Percentiles rank a stretch among this genome's conserved stretches.
These are phyloP conservation scores for Halcyon chelicuti DNA, from an alignment of 2,797 vertebrate species.

Conservation along the genomic window DNA sequence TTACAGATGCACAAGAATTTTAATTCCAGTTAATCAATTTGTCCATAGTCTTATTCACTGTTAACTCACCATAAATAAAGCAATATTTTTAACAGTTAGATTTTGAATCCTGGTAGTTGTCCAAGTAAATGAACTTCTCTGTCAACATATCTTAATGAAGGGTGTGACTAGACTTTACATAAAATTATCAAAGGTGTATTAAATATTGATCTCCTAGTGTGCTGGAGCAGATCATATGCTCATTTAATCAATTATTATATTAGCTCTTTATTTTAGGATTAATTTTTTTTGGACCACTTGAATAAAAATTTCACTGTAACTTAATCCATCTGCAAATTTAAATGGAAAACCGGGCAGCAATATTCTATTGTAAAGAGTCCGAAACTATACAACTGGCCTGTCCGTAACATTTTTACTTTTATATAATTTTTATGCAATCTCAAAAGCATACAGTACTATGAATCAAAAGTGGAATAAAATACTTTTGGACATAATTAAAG, in stretches of 20 bases:
- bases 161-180: constrained; percentile 51
- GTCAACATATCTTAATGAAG: constrained; percentile 40
- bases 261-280: constrained; percentile 50
- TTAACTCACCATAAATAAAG: constrained; percentile 10
- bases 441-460: neutral
- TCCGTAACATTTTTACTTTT: neutral
- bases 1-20: constrained; percentile 8
- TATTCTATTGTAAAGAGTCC: neutral
- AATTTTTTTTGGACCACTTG: neutral
- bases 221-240: neutral
- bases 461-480: neutral
- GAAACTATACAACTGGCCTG: neutral
- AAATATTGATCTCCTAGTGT: constrained; percentile 6
- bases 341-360: neutral
- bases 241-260: constrained; percentile 20
- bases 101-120: constrained; percentile 30
- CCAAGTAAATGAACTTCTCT: constrained; percentile 35
- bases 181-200: constrained; percentile 25
- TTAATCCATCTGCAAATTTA: neutral
- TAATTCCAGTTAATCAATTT: constrained; percentile 52
- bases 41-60: neutral
- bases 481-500: neutral
- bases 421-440: neutral
- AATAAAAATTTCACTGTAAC: neutral
- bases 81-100: constrained; percentile 5